phyloP scores from a whole-genome alignment of 2,797 vertebrate species.

The Hoplostethus mediterraneus region DNA sequence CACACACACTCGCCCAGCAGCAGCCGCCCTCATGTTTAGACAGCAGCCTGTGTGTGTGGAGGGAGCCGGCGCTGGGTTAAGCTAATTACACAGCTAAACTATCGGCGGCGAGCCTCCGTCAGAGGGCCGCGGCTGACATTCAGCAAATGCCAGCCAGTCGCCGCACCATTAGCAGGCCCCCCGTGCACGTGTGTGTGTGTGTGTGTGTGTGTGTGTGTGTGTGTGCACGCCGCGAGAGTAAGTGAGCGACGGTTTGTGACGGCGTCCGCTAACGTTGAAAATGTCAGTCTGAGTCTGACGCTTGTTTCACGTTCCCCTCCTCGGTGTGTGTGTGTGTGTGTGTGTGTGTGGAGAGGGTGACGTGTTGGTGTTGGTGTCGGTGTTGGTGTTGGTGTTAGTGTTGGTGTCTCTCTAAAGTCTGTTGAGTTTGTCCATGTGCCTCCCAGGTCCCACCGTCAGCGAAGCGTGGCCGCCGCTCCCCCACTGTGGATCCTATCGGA shows the following conservation, averaged over 20 bases:
- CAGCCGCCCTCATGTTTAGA: conserved; percentile 54
- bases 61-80: conserved; percentile 71
- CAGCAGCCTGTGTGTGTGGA: conserved; percentile 51
- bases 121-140: conserved; percentile 81
- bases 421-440: conserved; percentile 55
- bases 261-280: conserved; percentile 73
- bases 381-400: conserved; percentile 30
- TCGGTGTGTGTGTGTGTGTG: conserved; percentile 24
- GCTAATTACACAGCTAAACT: conserved; percentile 81
- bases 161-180: conserved; percentile 64
- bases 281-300: conserved; percentile 70
- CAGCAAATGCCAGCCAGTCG: conserved; percentile 80
- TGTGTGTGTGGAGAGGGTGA: neutral
- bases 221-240: conserved; percentile 20
- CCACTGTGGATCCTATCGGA: conserved; percentile 58
- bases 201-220: conserved; percentile 19
- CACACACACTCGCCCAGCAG: conserved; percentile 15
- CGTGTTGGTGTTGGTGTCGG: too few relatives aligned
- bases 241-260: conserved; percentile 56
- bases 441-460: conserved; percentile 59
- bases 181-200: conserved; percentile 35
- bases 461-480: conserved; percentile 56
- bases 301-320: conserved; percentile 40
- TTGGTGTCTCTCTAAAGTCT: conserved; percentile 65
- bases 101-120: conserved; percentile 72